Evolutionary conservation across 2,888 invertebrate genomes (phyloP), one percentile per base, ranked within the genome.

Genomic region (Matsumyia berberina): DNA sequence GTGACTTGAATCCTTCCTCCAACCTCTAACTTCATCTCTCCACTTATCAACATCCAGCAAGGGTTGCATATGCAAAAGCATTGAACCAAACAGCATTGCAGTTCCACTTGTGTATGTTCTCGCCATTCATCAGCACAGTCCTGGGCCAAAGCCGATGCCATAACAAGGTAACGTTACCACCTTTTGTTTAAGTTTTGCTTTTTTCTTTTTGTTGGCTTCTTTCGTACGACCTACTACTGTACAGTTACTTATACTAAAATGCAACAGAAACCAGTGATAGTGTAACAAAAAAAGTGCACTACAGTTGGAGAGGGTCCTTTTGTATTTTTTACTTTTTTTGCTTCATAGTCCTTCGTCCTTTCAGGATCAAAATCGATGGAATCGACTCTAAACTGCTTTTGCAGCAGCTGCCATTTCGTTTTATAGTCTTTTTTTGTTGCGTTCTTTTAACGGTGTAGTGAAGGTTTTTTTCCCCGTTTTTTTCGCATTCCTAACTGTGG

Each of bases 271-370:
- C 44, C 69, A 69, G 17, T 57, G 66, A 66, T 55, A 55, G 35
- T 55, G 19, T 24, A 3, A 24, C 24, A 76, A 57, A 76, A 64
- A 76, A 64, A 70, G 49, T 64, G 57, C 76, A 64, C 69, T 74
- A 81, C 35, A 81, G 11, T 70, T 82, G 58, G 70, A 77, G 77
- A 77, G 77, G 76, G 57, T 82, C n/a, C 81, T 66, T 82, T 82
- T 82, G 81, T n/a, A n/a, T n/a, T n/a, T n/a, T n/a, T n/a, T n/a
- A n/a, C n/a, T n/a, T 82, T 77, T 70, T 55, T 8, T n/a, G 19
- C 31, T 17, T 11, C 8, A 17, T 51, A 11, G 5, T 19, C 2
- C 49, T 33, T 11, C 1, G 29, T 46, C 46, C 46, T 72, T 72
- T 24, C 49, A 64, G 78, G 64, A 72, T 72, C 64, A 64, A 53